Conservation (phyloP, 2,113 vertebrate genomes). For the Zootoca vivipara region DNA sequence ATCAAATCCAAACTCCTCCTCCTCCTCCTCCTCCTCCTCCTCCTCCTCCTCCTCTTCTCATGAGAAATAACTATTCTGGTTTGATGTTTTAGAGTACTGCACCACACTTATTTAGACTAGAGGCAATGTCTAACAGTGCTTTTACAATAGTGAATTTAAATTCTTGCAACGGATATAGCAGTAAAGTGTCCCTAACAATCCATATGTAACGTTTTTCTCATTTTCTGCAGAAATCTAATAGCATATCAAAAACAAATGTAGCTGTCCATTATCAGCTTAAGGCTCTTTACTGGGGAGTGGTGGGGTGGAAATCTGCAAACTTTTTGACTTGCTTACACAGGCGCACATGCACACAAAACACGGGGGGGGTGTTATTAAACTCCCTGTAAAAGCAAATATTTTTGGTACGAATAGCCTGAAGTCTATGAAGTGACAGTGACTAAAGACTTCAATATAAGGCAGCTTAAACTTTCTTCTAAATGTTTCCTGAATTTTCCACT, state of each 20-base stretch:
- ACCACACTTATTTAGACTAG: not conserved
- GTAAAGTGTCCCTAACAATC: not conserved
- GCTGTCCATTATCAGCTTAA: not conserved
- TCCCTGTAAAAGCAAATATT: slow-evolving; percentile 13
- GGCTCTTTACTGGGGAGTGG: not conserved
- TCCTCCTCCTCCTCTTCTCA: no score
- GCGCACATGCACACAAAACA: not conserved
- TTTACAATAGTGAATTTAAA: slow-evolving; percentile 7
- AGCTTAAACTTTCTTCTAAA: slow-evolving; percentile 18
- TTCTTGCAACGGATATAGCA: not conserved
- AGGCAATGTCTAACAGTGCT: not conserved
- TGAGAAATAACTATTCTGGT: not conserved
- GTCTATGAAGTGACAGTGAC: slow-evolving; percentile 17
- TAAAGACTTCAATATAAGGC: slow-evolving; percentile 25
- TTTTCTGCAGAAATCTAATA: slow-evolving; percentile 1
- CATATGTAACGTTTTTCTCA: not conserved
- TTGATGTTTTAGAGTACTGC: not conserved
- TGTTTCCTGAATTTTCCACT: slow-evolving; percentile 24
- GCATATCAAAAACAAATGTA: not conserved
- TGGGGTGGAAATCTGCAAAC: not conserved
- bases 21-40: no score
- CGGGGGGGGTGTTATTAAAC: not conserved
- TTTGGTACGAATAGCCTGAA: slow-evolving; percentile 20
- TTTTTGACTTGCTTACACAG: not conserved
- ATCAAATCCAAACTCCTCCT: no score